Percentiles rank a stretch among this genome's conserved stretches.
Evolutionary conservation across 2,888 invertebrate species (phyloP).

Genomic region (Drosophila ochracea): DNA sequence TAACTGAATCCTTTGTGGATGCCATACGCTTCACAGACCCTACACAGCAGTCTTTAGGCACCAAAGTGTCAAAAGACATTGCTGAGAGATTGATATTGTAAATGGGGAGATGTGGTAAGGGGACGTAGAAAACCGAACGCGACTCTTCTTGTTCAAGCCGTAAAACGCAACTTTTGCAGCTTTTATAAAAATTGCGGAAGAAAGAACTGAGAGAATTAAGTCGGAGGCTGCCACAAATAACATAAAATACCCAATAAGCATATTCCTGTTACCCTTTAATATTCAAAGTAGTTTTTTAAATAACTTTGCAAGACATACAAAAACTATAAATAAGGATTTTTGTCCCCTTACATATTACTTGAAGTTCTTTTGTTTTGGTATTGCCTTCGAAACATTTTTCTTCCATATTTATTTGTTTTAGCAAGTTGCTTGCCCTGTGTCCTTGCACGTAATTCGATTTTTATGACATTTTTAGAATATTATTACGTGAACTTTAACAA

Average conservation of each 20-base stretch:
- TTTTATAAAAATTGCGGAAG: constrained; percentile 49
- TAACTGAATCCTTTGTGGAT: constrained; percentile 74
- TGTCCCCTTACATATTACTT: not conserved
- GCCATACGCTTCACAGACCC: constrained; percentile 54
- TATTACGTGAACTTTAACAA: not conserved
- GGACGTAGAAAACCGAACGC: not conserved
- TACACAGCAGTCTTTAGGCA: constrained; percentile 12
- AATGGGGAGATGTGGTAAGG: not conserved
- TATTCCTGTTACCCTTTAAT: not conserved
- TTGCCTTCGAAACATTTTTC: not conserved
- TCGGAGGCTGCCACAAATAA: too few relatives aligned
- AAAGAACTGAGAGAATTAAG: not conserved
- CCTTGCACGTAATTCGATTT: not conserved
- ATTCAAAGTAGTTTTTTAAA: not conserved
- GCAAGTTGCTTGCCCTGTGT: not conserved
- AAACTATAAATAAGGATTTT: not conserved
- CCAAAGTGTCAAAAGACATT: constrained; percentile 16
- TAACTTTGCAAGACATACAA: not conserved
- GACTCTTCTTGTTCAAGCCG: constrained; percentile 5
- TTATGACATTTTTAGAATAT: not conserved
- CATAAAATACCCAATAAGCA: constrained; percentile 3
- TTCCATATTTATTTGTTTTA: not conserved
- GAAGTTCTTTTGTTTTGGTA: not conserved
- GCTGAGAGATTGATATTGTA: constrained; percentile 6
- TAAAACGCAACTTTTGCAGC: constrained; percentile 59